Evolutionary conservation across 2,797 vertebrate species (phyloP), one percentile per base, ranked within the genome.

Genomic region (Todus mexicanus): DNA sequence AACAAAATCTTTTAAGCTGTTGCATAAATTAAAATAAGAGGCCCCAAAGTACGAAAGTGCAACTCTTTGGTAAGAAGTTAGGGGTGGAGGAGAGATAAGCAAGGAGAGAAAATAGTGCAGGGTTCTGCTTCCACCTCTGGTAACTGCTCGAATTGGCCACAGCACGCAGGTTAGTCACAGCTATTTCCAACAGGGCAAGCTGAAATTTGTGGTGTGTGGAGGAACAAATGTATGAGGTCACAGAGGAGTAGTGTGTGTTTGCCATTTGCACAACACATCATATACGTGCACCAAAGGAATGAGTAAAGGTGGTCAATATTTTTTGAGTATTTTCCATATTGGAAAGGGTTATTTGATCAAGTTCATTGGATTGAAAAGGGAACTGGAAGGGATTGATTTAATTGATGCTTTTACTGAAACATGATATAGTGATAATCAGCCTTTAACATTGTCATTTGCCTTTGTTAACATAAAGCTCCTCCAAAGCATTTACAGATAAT

Each of bases 1-100:
- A 97, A 97, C 97, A 97, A 98, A 98, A 97, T 97, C 96, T 97
- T 97, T 98, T 97, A 97, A 97, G 95, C 97, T 95, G 90, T 97
- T 97, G 97, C 97, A 97, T 98, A 98, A 98, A 98, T 98, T 97
- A 98, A 94, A 97, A 92, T 93, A 97, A 97, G 96, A 97, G 97
- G 96, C 96, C 97, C 96, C 26, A 1, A 78, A 97, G 95, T 96
- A 96, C 96, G 92, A 90, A 96, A 96, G 87, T 97, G 88, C 94
- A 97, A 92, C 91, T 95, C 93, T 96, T 93, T 65, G 84, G 71
- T 91, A 95, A 89, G 70, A 76, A 95, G 76, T 54, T 76, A 70
- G 35, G 61, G 35, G 16, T n/a, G 42, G 10, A 47, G 56, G 37
- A 15, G 51, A 21, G 68, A 38, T 13, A 69, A 93, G 53, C 68